phyloP scores from a whole-genome alignment of 1,140 invertebrate species.

The Orchesella cincta region DNA sequence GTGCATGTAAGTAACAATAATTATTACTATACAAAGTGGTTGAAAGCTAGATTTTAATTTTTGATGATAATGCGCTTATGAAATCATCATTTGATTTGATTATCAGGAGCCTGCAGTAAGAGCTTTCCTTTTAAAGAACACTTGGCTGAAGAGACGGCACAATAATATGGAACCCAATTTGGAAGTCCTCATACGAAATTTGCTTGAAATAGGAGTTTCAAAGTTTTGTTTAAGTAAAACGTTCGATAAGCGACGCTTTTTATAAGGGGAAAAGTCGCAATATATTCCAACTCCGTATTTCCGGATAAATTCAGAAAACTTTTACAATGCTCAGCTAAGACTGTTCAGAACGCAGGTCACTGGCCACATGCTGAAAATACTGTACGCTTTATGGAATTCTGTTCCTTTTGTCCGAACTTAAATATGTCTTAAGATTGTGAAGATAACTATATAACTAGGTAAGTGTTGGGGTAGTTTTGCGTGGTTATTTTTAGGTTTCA shows the following conservation, averaged over 20 bases:
- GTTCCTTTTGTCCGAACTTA: no score
- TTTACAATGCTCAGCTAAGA: slow-evolving; percentile 74
- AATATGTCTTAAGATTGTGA: no score
- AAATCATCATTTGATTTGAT: no score
- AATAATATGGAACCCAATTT: slow-evolving; percentile 73
- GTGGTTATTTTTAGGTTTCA: no score
- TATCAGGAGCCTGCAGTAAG: slow-evolving; percentile 59
- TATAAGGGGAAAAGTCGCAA: slow-evolving; percentile 74
- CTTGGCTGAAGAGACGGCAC: slow-evolving; percentile 66
- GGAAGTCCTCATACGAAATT: slow-evolving; percentile 69
- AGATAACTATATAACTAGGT: no score
- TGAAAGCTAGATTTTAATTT: no score
- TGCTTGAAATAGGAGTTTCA: slow-evolving; percentile 70
- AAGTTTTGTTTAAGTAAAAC: slow-evolving; percentile 55
- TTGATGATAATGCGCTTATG: no score
- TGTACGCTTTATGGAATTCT: slow-evolving; percentile 68
- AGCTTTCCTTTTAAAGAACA: slow-evolving; percentile 78
- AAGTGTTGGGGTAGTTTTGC: no score
- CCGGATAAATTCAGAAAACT: slow-evolving; percentile 68
- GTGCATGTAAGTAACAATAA: slow-evolving; percentile 57
- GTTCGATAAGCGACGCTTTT: slow-evolving; percentile 74
- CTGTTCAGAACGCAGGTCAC: slow-evolving; percentile 79
- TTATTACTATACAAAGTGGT: no score
- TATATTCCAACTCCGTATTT: slow-evolving; percentile 72
- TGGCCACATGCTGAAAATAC: slow-evolving; percentile 92